Conservation (phyloP, 2,113 vertebrate species). For the Opisthocomus hoazin region DNA sequence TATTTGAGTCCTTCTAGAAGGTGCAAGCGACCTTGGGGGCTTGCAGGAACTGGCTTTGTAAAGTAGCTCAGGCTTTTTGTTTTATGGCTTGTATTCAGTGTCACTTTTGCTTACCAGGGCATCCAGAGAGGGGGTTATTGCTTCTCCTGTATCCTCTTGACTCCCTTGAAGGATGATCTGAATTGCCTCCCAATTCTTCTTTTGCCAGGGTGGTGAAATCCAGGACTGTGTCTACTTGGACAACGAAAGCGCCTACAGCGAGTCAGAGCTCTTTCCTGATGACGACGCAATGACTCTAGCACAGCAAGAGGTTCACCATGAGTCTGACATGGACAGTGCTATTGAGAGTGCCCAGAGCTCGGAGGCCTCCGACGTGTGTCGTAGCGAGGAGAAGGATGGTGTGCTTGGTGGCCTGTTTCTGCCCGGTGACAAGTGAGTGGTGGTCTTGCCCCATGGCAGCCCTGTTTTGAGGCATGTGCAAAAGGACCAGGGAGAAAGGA, state of each 20-base stretch:
- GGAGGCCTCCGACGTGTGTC: constrained; percentile 74
- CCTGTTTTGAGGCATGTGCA: background rate
- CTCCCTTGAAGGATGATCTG: background rate
- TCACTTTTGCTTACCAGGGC: background rate
- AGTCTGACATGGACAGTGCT: constrained; percentile 90
- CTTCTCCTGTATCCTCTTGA: background rate
- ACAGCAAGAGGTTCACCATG: constrained; percentile 75
- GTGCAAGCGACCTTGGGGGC: background rate
- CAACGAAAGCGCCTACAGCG: constrained; percentile 75
- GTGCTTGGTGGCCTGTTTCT: constrained; percentile 80
- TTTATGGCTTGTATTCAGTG: background rate
- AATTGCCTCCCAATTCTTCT: background rate
- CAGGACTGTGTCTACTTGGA: constrained; percentile 73
- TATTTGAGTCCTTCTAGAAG: background rate
- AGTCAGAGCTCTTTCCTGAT: constrained; percentile 74
- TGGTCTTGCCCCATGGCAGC: background rate
- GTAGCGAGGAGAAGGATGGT: constrained; percentile 76
- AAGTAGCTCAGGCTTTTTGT: background rate
- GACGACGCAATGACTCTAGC: constrained; percentile 78
- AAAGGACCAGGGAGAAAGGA: background rate
- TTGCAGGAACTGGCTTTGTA: background rate
- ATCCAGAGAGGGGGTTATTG: background rate
- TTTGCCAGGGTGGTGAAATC: constrained; percentile 71
- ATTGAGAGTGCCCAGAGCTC: constrained; percentile 84
- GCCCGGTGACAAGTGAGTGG: constrained; percentile 85